Evolutionary conservation across 92 coral and sea anemone species (phyloP).

Genomic region (Blastomussa wellsi): DNA sequence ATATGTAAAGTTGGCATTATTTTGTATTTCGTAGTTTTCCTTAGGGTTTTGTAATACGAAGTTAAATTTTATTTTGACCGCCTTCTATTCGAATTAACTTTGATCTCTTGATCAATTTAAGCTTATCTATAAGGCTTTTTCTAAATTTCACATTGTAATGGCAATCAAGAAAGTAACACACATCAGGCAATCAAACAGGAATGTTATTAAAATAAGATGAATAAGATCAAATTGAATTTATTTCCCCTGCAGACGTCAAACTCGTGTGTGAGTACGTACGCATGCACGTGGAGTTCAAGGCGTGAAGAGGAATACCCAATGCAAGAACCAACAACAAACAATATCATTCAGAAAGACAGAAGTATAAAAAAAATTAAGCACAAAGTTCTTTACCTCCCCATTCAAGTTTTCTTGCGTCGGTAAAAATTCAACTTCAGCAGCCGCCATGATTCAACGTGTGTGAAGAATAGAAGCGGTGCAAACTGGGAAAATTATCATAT

Average conservation of each 20-base stretch:
- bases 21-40: too few species aligned
- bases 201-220: too few species aligned
- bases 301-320: neutral
- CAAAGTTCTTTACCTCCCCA: constrained; percentile 24
- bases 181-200: neutral
- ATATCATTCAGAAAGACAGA: neutral
- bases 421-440: neutral
- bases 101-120: too few species aligned
- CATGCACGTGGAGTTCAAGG: neutral
- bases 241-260: too few species aligned
- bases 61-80: too few species aligned
- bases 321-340: neutral
- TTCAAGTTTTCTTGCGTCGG: constrained; percentile 37
- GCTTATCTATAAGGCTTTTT: neutral
- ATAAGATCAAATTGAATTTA: too few species aligned
- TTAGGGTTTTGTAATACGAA: too few species aligned
- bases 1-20: too few species aligned
- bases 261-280: neutral
- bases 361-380: neutral
- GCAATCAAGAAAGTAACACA: too few species aligned
- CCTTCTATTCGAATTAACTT: too few species aligned
- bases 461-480: neutral
- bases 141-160: neutral
- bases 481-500: neutral
- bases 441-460: constrained; percentile 42